Conservation (phyloP, 2,113 vertebrate genomes). For the Triplophysa dalaica region DNA sequence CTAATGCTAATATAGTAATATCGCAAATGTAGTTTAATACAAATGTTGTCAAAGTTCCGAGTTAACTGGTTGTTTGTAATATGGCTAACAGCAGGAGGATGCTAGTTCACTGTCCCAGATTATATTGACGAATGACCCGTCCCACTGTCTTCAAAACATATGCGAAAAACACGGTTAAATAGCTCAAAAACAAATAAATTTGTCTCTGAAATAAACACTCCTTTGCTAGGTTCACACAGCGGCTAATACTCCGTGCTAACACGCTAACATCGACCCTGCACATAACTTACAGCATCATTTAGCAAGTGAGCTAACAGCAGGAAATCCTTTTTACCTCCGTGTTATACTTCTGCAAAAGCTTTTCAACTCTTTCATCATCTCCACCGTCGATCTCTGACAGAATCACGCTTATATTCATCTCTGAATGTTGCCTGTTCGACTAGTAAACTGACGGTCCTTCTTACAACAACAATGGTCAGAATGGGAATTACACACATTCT, state of each 20-base stretch:
- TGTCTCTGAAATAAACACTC: background rate
- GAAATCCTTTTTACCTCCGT: slow-evolving; percentile 64
- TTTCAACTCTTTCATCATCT: slow-evolving; percentile 61
- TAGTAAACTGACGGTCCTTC: background rate
- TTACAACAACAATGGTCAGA: background rate
- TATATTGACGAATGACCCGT: background rate
- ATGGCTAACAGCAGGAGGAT: slow-evolving; percentile 18
- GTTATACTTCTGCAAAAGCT: slow-evolving; percentile 67
- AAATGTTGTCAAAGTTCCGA: background rate
- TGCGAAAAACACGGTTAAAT: background rate
- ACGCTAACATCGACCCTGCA: background rate
- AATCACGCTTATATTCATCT: slow-evolving; percentile 70
- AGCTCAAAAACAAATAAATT: background rate
- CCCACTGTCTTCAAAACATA: background rate
- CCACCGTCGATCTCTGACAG: slow-evolving; percentile 65
- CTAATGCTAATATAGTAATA: background rate
- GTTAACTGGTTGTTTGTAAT: background rate
- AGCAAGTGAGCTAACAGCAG: slow-evolving; percentile 19
- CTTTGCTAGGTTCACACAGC: background rate
- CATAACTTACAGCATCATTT: background rate
- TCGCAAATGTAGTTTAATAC: background rate
- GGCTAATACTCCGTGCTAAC: background rate
- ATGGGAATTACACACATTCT: slow-evolving; percentile 17
- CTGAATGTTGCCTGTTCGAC: slow-evolving; percentile 8
- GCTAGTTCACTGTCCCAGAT: background rate